phyloP scores from a whole-genome alignment of 1,140 invertebrate genomes.

The Sarcophaga bullata region DNA sequence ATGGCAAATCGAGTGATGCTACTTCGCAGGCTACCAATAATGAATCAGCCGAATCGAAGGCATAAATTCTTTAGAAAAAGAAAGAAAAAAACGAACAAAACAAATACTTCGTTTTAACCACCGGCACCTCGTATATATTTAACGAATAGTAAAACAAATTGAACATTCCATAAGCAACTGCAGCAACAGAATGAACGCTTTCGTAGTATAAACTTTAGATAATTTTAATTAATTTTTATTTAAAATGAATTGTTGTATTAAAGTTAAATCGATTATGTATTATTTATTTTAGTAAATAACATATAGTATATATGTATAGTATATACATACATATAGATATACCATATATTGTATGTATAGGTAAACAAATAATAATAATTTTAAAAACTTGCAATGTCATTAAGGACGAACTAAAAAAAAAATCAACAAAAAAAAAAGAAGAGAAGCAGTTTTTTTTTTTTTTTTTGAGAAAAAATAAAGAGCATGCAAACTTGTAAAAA shows the following conservation, averaged over 20 bases:
- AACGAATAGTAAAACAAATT: constrained; percentile 31
- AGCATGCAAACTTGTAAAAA: constrained; percentile 52
- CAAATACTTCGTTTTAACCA: too few species aligned
- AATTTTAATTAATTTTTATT: neutral
- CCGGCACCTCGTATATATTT: neutral
- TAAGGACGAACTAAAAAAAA: constrained; percentile 55
- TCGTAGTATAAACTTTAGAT: constrained; percentile 5
- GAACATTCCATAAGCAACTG: constrained; percentile 45
- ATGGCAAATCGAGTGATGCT: constrained; percentile 66
- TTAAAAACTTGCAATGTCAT: constrained; percentile 60
- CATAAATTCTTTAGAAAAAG: constrained; percentile 49
- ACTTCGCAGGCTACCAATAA: constrained; percentile 65
- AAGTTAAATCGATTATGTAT: constrained; percentile 15
- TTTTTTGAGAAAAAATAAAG: constrained; percentile 52
- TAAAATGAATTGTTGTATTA: constrained; percentile 35
- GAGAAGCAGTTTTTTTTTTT: too few species aligned
- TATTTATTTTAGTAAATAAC: neutral
- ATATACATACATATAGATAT: too few species aligned
- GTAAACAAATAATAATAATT: neutral
- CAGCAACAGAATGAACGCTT: constrained; percentile 27
- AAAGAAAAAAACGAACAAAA: too few species aligned
- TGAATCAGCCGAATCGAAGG: constrained; percentile 60
- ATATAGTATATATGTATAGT: too few species aligned
- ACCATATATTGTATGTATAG: neutral
- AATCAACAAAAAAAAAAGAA: constrained; percentile 53